Evolutionary conservation across 2,888 invertebrate genomes (phyloP).

Genomic region (Philonicus albiceps): DNA sequence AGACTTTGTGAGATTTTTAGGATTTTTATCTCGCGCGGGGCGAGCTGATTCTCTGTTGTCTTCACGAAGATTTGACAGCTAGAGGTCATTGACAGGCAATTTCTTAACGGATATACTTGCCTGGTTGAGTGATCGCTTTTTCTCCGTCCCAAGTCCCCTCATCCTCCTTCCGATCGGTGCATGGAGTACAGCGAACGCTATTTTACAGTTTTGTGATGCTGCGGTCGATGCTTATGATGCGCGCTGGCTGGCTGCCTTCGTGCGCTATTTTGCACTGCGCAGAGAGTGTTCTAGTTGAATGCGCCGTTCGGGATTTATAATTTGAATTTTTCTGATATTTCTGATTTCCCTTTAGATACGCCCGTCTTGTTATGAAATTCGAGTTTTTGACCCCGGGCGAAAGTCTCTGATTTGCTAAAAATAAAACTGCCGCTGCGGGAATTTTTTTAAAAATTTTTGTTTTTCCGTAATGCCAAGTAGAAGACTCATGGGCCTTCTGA

Average conservation of each 20-base stretch:
- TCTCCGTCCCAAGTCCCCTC: not conserved
- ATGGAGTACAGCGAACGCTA: not conserved
- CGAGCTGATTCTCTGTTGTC: not conserved
- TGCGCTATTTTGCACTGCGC: not conserved
- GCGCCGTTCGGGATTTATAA: not conserved
- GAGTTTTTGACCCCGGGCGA: not conserved
- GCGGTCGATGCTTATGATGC: not conserved
- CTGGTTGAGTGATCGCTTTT: not conserved
- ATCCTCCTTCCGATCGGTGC: not conserved
- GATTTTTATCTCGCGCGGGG: not conserved
- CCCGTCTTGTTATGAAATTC: not conserved
- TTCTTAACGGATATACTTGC: slow-evolving; percentile 20
- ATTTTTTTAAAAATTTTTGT: no score
- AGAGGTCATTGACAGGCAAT: slow-evolving; percentile 34
- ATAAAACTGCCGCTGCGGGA: not conserved
- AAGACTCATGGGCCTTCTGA: not conserved
- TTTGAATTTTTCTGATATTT: not conserved
- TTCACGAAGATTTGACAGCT: not conserved
- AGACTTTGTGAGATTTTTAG: not conserved
- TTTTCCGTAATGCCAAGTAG: not conserved
- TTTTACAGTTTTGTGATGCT: not conserved
- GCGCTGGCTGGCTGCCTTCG: not conserved
- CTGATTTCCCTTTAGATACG: not conserved
- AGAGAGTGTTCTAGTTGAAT: not conserved
- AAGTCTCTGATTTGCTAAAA: not conserved